Conservation (phyloP, 2,888 invertebrate species). For the Nomada goodeniana region DNA sequence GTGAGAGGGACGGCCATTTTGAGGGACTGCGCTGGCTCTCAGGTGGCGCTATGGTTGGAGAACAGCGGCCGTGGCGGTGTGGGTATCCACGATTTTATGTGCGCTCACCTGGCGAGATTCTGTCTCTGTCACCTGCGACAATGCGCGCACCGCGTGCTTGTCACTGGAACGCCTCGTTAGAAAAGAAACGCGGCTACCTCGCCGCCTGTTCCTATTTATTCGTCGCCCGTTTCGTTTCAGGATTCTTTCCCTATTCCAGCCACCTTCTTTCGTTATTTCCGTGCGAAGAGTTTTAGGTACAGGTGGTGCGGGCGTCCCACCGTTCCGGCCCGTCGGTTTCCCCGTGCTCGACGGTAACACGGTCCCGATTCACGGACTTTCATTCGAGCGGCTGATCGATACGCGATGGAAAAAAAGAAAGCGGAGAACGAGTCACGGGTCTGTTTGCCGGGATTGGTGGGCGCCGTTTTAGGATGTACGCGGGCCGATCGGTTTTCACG, state of each 20-base stretch:
- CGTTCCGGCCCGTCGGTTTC: constrained; percentile 16
- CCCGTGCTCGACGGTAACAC: constrained; percentile 20
- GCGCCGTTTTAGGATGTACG: constrained; percentile 36
- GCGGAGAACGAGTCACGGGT: constrained; percentile 35
- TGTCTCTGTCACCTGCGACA: constrained; percentile 46
- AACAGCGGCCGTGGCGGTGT: constrained; percentile 54
- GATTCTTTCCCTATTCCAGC: not conserved
- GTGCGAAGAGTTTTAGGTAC: too few relatives aligned
- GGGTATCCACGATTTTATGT: constrained; percentile 62
- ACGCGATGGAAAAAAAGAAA: constrained; percentile 54
- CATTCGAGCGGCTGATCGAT: constrained; percentile 51
- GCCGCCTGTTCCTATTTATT: not conserved
- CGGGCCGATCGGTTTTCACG: constrained; percentile 10
- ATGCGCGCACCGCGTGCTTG: constrained; percentile 1
- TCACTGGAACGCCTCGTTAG: not conserved
- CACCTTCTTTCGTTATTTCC: not conserved
- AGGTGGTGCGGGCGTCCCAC: not conserved
- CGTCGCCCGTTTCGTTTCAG: too few relatives aligned
- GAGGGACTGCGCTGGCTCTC: constrained; percentile 65
- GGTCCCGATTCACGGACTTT: constrained; percentile 54
- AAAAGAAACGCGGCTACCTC: too few relatives aligned
- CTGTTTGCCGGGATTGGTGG: constrained; percentile 28
- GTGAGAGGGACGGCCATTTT: constrained; percentile 75
- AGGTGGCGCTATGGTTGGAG: constrained; percentile 73
- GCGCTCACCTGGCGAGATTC: constrained; percentile 60